Conservation (phyloP, 2,797 vertebrate species). For the Malurus splendens region DNA sequence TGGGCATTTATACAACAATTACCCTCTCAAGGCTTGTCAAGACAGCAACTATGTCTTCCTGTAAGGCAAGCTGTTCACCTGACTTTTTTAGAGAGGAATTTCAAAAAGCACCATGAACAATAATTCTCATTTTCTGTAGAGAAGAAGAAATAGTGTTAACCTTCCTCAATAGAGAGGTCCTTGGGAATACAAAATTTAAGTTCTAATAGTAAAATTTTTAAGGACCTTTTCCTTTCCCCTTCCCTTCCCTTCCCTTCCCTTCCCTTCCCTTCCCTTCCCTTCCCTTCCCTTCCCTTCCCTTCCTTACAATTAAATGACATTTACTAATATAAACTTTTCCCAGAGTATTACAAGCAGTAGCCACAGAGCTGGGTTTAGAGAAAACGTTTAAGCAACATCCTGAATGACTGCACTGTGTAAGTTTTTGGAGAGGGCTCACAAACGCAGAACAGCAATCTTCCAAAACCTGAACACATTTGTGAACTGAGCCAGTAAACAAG, state of each 20-base stretch:
- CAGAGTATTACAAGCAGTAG: neutral
- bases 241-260: no score
- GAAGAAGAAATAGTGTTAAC: neutral
- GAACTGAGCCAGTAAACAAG: neutral
- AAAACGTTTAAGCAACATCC: neutral
- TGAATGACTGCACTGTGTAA: neutral
- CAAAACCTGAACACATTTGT: neutral
- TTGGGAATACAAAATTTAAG: neutral
- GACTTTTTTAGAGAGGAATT: neutral
- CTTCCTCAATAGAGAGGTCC: accelerated
- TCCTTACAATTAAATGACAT: neutral
- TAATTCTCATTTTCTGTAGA: neutral
- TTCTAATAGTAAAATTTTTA: neutral
- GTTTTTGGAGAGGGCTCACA: neutral
- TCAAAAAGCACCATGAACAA: neutral
- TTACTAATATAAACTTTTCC: neutral
- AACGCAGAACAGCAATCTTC: neutral
- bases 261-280: no score
- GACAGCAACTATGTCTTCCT: neutral
- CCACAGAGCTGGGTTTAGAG: neutral
- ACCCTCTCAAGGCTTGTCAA: neutral
- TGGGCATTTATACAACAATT: neutral
- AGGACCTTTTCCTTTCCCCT: no score
- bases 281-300: neutral
- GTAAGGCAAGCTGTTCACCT: neutral